A percentile compares a stretch with the other conserved stretches of the same genome.
Evolutionary conservation across 2,113 vertebrate genomes (phyloP).

Genomic region (Aptenodytes patagonicus): DNA sequence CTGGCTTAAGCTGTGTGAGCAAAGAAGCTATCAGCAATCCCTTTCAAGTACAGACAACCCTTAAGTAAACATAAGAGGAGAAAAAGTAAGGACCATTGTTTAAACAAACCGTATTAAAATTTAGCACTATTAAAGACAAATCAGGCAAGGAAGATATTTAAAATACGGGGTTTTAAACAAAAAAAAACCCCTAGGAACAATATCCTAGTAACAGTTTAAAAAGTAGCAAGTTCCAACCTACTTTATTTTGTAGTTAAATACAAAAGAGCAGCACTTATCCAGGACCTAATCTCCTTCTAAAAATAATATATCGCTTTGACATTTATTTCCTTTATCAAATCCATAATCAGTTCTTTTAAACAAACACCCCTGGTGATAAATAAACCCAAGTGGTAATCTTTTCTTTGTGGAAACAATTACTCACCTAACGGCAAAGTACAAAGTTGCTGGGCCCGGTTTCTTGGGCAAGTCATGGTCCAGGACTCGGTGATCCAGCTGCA

Average conservation of each 20-base stretch:
- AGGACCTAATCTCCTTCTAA: not conserved
- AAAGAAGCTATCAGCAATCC: not conserved
- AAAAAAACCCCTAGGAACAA: not conserved
- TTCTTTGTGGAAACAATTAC: constrained; percentile 48
- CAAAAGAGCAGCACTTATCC: not conserved
- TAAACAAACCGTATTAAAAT: not conserved
- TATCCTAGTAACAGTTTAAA: not conserved
- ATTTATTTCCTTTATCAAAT: constrained; percentile 47
- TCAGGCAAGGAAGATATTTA: not conserved
- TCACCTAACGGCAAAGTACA: constrained; percentile 92
- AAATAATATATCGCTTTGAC: not conserved
- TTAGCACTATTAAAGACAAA: not conserved
- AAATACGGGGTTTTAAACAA: not conserved
- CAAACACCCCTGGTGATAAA: not conserved
- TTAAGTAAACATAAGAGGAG: not conserved
- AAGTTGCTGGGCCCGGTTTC: constrained; percentile 80
- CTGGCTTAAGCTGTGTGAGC: not conserved
- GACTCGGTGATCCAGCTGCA: constrained; percentile 94
- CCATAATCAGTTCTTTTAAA: not conserved
- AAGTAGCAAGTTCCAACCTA: not conserved
- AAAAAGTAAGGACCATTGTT: not conserved
- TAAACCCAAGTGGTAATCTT: not conserved
- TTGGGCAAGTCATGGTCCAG: constrained; percentile 94
- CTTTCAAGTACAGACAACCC: constrained; percentile 1
- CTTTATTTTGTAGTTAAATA: not conserved